Percentiles rank a stretch among this genome's conserved stretches.
Conservation (phyloP, 2,797 vertebrate species). For the Dicrostonyx torquatus region DNA sequence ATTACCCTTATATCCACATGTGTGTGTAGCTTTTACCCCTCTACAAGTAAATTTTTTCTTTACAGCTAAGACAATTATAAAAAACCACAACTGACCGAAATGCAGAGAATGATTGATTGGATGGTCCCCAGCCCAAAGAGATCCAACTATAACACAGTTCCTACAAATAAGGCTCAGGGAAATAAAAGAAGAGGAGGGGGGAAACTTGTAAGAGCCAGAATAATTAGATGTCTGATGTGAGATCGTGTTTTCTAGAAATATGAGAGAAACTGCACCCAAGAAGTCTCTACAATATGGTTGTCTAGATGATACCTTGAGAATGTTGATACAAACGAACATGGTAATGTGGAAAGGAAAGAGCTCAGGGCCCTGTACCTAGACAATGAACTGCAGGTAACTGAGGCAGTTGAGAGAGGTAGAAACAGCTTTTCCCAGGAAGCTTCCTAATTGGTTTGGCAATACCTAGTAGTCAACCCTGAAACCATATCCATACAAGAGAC, state of each 20-base stretch:
- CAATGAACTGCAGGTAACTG: background rate
- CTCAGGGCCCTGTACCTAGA: background rate
- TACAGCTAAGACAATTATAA: background rate
- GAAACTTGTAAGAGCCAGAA: background rate
- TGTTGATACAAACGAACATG: background rate
- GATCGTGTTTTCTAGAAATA: background rate
- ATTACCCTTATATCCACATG: background rate
- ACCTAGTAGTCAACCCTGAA: background rate
- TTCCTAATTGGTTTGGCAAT: background rate
- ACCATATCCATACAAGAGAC: background rate
- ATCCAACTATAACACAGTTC: background rate
- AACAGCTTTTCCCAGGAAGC: background rate
- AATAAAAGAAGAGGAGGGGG: background rate
- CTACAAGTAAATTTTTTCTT: background rate
- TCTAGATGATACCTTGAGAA: background rate
- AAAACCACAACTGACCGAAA: background rate
- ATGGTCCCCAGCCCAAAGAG: background rate
- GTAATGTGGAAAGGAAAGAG: background rate
- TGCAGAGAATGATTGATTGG: background rate
- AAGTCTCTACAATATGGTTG: background rate
- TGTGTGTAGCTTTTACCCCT: background rate
- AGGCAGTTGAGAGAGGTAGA: background rate
- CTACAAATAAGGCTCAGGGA: fast-evolving
- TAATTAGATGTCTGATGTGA: background rate
- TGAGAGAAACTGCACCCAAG: background rate